Conservation (phyloP, 2,888 invertebrate species). For the Napeogenes sylphis region DNA sequence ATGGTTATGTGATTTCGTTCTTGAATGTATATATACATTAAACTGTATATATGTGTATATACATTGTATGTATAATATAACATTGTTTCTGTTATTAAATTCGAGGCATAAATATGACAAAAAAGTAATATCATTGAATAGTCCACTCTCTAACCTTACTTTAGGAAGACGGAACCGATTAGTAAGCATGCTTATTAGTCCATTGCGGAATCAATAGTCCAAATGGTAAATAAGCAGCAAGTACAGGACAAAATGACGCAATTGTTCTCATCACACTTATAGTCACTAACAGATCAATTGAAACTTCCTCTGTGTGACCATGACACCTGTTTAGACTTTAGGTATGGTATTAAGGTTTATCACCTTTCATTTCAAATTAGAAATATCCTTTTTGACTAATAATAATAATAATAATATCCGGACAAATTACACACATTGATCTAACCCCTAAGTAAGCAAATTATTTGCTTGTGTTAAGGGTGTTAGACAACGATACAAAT, state of each 20-base stretch:
- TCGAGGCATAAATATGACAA: too few species aligned
- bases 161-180: slow-evolving; percentile 1
- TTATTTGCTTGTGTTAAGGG: too few species aligned
- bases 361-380: neutral
- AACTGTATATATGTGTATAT: too few species aligned
- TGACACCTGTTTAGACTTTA: slow-evolving; percentile 1
- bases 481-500: too few species aligned
- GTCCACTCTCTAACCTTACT: neutral
- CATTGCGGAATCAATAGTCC: slow-evolving; percentile 6
- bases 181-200: neutral
- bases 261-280: slow-evolving; percentile 7
- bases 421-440: too few species aligned
- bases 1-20: too few species aligned
- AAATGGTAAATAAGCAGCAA: slow-evolving; percentile 1
- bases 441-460: too few species aligned
- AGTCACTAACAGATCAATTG: slow-evolving; percentile 7
- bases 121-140: too few species aligned
- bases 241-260: slow-evolving; percentile 6
- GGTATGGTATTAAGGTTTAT: neutral
- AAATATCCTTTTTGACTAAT: neutral
- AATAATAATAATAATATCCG: too few species aligned
- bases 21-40: too few species aligned
- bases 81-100: too few species aligned
- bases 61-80: too few species aligned
- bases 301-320: slow-evolving; percentile 2